Conservation (phyloP, 1,140 invertebrate genomes). For the Drosophila mayri region DNA sequence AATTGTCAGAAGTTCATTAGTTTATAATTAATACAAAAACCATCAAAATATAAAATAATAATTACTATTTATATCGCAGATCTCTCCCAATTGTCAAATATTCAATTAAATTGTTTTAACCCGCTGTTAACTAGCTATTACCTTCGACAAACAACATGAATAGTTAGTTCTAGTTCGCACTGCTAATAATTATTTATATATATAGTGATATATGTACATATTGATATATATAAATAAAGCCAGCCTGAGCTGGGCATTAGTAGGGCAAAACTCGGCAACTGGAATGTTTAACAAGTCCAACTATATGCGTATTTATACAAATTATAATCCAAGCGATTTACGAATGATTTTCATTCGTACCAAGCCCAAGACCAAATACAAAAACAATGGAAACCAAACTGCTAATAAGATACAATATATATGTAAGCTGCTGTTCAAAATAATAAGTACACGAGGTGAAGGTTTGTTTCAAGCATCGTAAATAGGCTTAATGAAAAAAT, state of each 20-base stretch:
- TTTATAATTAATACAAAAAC: not conserved
- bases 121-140: conserved; percentile 22
- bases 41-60: not conserved
- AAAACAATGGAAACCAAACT: conserved; percentile 37
- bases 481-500: too few species aligned
- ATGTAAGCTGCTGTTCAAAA: too few species aligned
- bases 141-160: conserved; percentile 11
- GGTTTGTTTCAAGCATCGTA: too few species aligned
- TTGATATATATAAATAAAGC: conserved; percentile 25
- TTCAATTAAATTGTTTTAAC: conserved; percentile 28
- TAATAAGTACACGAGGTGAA: too few species aligned
- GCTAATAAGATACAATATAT: conserved; percentile 63
- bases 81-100: not conserved
- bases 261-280: conserved; percentile 17
- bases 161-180: conserved; percentile 13
- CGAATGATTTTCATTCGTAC: conserved; percentile 15
- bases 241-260: conserved; percentile 46
- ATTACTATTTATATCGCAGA: not conserved
- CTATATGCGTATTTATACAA: conserved; percentile 11
- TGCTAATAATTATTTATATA: not conserved
- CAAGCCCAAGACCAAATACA: not conserved
- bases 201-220: not conserved
- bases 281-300: conserved; percentile 23
- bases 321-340: conserved; percentile 52
- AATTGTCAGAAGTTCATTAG: not conserved